A percentile compares a stretch with the other conserved stretches of the same genome.
These are phyloP conservation scores for Stichopus horrens DNA, from an alignment of 53 echinoderm and acorn worm species.

Conservation along the genomic window DNA sequence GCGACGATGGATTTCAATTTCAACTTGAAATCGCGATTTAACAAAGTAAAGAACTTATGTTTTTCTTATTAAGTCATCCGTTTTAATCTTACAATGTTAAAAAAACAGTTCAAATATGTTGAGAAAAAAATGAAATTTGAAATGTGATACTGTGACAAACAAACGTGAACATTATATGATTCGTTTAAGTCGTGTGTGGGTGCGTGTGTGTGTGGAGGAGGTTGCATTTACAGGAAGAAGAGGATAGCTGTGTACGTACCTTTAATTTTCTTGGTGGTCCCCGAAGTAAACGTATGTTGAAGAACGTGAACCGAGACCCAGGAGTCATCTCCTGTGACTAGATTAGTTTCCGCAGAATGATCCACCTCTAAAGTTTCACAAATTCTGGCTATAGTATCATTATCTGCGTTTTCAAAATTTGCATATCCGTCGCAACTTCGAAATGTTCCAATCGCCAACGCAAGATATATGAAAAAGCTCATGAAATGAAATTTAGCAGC, in stretches of 20 bases:
- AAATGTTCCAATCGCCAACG: background rate
- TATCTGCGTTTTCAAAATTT: background rate
- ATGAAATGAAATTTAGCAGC: background rate
- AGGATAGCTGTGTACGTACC: background rate
- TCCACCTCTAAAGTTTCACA: background rate
- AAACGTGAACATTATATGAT: too few relatives aligned
- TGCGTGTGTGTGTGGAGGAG: too few relatives aligned
- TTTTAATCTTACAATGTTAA: too few relatives aligned
- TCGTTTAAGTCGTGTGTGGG: too few relatives aligned
- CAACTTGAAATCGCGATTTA: too few relatives aligned
- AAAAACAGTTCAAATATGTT: too few relatives aligned
- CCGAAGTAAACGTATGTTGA: background rate
- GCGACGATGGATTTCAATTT: too few relatives aligned
- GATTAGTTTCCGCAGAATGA: background rate
- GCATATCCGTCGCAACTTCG: slow-evolving; percentile 6
- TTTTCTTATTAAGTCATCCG: too few relatives aligned
- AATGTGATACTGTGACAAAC: too few relatives aligned
- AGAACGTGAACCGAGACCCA: background rate
- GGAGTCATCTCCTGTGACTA: background rate
- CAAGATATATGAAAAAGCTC: background rate
- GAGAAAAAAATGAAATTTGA: too few relatives aligned
- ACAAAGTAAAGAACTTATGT: too few relatives aligned
- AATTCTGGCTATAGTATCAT: background rate
- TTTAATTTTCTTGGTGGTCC: slow-evolving; percentile 19
- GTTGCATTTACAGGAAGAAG: too few relatives aligned